Conservation (phyloP, 1,140 invertebrate genomes). For the Diachasmimorpha longicaudata region DNA sequence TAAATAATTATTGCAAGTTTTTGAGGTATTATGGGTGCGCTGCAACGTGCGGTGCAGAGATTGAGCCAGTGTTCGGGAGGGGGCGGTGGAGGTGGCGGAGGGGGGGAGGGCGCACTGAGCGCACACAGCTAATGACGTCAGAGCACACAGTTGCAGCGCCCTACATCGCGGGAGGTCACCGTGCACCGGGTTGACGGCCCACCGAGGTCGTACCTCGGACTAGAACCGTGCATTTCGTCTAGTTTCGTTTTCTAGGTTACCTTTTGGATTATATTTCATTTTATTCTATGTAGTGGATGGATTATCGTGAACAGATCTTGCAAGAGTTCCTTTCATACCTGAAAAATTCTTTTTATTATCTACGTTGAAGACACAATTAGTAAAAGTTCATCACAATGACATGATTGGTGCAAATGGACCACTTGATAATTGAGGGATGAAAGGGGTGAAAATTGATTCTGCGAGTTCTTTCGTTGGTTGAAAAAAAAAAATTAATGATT, state of each 20-base stretch:
- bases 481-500: no score
- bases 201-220: constrained; percentile 61
- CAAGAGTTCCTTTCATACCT: not conserved
- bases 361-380: no score
- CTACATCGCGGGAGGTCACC: constrained; percentile 64
- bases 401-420: no score
- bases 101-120: constrained; percentile 39
- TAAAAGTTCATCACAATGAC: no score
- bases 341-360: not conserved
- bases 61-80: constrained; percentile 7
- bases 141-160: constrained; percentile 61
- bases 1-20: no score
- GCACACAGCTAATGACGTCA: constrained; percentile 55
- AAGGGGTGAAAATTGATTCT: no score
- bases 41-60: not conserved
- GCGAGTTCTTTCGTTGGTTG: no score
- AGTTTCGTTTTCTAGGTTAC: constrained; percentile 53
- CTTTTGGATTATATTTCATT: constrained; percentile 40
- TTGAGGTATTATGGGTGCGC: no score
- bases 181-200: constrained; percentile 62
- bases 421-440: no score
- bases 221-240: constrained; percentile 47
- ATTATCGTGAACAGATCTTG: not conserved
- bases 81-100: no score
- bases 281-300: not conserved